Base-by-base conservation (phyloP, 2,113 vertebrate genomes). In the Tyrannus savana region DNA sequence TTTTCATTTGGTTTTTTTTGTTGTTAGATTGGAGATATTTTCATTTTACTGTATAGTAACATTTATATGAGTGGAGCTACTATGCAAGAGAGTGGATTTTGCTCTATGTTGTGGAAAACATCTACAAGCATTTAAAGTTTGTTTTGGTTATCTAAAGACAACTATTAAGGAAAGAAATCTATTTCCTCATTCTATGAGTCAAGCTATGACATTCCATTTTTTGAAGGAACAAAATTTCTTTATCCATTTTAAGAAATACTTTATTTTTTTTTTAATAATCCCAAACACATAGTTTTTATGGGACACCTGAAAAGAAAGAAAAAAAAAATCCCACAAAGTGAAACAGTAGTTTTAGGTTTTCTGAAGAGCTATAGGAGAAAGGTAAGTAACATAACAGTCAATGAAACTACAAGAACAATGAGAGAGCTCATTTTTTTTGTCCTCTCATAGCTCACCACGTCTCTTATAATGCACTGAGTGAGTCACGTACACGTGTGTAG, bases 401-500 rank as follows among this genome's bases (percentile, higher is more conserved):
- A 39, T 4, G 2, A 9, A 25, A 41, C 12, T 33, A 21, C 56
- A 78, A 81, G 19, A 47, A 69, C 2, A 33, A 9, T 27, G 14
- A 47, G 4, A 58, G 5, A 6, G 3, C 22, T 62, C 5, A 24
- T 68, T 82, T 74, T 78, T 62, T 50, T 66, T 19, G 6, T 41
- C 31, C 12, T 68, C 6, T n/a, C 12, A 10, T 64, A 60, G 9
- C 19, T 37, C 14, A 30, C 6, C 0, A 1, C 9, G 25, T 47
- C 15, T 73, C 75, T 12, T 42, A 55, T 35, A 47, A 39, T 10
- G 10, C 17, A 73, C 9, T 35, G 68, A 69, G 52, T 3, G 8
- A 25, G 7, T 60, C 12, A 23, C 6, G 12, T 47, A 21, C 13
- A 23, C 0, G 0, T 53, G 6, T 60, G 7, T 19, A 71, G 33